These are phyloP conservation scores for Rana temporaria DNA, from an alignment of 2,113 vertebrate species.

Conservation along the genomic window DNA sequence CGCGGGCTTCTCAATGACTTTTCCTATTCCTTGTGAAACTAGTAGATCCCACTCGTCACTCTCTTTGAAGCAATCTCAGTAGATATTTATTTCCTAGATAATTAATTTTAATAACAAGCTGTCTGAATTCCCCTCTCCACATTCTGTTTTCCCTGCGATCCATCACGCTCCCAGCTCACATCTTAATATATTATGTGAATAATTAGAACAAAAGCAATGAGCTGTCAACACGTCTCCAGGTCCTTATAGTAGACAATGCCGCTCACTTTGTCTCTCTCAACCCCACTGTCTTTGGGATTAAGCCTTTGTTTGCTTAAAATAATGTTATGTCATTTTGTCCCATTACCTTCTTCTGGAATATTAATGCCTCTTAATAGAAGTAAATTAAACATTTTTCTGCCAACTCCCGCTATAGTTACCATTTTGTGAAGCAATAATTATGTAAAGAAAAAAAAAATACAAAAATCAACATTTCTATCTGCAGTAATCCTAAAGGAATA, in stretches of 20 bases:
- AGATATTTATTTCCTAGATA: conserved; percentile 54
- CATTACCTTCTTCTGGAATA: conserved; percentile 17
- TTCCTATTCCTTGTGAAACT: conserved; percentile 36
- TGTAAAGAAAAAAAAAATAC: neutral
- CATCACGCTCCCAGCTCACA: conserved; percentile 44
- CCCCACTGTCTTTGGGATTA: conserved; percentile 21
- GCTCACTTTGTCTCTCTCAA: conserved; percentile 41
- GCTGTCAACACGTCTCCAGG: conserved; percentile 46
- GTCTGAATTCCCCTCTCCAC: conserved; percentile 47
- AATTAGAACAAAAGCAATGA: conserved; percentile 38
- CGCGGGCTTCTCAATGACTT: conserved; percentile 45
- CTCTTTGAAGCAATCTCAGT: conserved; percentile 36
- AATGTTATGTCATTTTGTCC: conserved; percentile 41
- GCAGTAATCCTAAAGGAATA: too few species aligned
- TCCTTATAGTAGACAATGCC: conserved; percentile 63
- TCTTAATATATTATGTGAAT: conserved; percentile 55
- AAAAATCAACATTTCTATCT: too few species aligned
- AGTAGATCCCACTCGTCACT: conserved; percentile 48
- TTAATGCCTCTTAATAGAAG: conserved; percentile 21
- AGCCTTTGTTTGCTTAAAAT: conserved; percentile 48
- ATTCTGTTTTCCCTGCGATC: conserved; percentile 32
- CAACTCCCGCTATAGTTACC: neutral
- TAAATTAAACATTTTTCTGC: neutral
- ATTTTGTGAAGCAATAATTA: neutral
- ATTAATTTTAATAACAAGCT: conserved; percentile 58